Evolutionary conservation across 1,140 invertebrate species (phyloP).

Genomic region (Meloidogyne floridensis): DNA sequence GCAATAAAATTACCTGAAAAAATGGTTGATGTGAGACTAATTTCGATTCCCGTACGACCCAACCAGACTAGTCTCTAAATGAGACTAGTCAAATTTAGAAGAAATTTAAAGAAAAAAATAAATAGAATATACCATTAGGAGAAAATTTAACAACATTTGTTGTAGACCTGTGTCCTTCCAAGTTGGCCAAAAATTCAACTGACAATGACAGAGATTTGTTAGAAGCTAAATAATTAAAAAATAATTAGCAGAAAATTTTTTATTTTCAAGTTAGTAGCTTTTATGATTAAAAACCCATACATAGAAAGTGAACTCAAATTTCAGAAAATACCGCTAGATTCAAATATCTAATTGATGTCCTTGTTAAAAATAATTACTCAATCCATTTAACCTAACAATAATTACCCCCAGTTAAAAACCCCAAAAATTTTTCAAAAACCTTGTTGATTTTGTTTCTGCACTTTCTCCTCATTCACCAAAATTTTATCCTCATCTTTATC

Average conservation of each 20-base stretch:
- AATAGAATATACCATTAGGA: slow-evolving; percentile 42
- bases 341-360: too few relatives aligned
- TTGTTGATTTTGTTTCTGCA: neutral
- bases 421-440: neutral
- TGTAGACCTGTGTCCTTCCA: slow-evolving; percentile 41
- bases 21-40: too few relatives aligned
- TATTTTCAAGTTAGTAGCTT: too few relatives aligned
- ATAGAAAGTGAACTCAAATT: too few relatives aligned
- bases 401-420: neutral
- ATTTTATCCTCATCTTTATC: neutral
- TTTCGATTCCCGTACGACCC: too few relatives aligned
- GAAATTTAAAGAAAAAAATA: neutral
- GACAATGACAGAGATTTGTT: slow-evolving; percentile 1
- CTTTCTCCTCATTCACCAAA: neutral
- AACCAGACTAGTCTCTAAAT: too few relatives aligned
- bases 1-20: slow-evolving; percentile 51
- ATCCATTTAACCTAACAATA: too few relatives aligned
- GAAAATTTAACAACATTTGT: slow-evolving; percentile 48
- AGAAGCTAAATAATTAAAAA: neutral
- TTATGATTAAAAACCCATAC: too few relatives aligned
- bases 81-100: neutral
- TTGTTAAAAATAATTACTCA: too few relatives aligned
- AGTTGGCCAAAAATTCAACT: slow-evolving; percentile 50
- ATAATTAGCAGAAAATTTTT: neutral
- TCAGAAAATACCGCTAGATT: too few relatives aligned